A percentile compares a stretch with the other conserved stretches of the same genome.
Conservation (phyloP, 2,797 vertebrate species). For the Esox lucius region DNA sequence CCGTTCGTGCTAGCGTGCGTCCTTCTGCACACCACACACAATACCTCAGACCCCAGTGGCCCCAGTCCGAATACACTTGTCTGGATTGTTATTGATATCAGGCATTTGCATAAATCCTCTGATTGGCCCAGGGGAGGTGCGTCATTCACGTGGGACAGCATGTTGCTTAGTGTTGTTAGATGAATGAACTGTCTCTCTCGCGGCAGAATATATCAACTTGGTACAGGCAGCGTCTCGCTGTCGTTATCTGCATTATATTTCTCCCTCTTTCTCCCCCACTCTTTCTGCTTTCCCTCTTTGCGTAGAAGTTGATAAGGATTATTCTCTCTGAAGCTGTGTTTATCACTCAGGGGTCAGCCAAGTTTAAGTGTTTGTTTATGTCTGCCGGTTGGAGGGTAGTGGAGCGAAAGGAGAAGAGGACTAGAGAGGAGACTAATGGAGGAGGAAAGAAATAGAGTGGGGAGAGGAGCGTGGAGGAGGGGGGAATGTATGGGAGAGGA, state of each 20-base stretch:
- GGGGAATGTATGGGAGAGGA: background rate
- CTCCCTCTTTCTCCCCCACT: background rate
- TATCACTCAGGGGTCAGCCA: constrained; percentile 53
- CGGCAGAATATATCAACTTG: constrained; percentile 24
- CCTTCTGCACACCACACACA: too few relatives aligned
- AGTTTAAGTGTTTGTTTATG: constrained; percentile 70
- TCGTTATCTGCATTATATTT: constrained; percentile 6
- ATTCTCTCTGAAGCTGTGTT: constrained; percentile 51
- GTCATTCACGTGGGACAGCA: too few relatives aligned
- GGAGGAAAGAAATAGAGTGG: too few relatives aligned
- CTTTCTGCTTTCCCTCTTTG: constrained; percentile 1
- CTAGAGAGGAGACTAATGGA: constrained; percentile 32
- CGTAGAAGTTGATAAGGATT: constrained; percentile 35
- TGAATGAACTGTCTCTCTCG: constrained; percentile 37
- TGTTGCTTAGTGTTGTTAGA: too few relatives aligned
- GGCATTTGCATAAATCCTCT: too few relatives aligned
- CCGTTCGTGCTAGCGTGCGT: too few relatives aligned
- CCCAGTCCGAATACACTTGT: too few relatives aligned
- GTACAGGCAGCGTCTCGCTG: constrained; percentile 3
- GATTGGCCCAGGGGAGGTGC: too few relatives aligned
- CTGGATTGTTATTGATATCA: too few relatives aligned
- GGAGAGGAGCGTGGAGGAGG: constrained; percentile 49
- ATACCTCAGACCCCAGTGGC: too few relatives aligned
- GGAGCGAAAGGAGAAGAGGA: too few relatives aligned
- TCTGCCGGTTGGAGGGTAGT: constrained; percentile 61